phyloP scores from a whole-genome alignment of 2,888 invertebrate species.

The Caenorhabditis afra region DNA sequence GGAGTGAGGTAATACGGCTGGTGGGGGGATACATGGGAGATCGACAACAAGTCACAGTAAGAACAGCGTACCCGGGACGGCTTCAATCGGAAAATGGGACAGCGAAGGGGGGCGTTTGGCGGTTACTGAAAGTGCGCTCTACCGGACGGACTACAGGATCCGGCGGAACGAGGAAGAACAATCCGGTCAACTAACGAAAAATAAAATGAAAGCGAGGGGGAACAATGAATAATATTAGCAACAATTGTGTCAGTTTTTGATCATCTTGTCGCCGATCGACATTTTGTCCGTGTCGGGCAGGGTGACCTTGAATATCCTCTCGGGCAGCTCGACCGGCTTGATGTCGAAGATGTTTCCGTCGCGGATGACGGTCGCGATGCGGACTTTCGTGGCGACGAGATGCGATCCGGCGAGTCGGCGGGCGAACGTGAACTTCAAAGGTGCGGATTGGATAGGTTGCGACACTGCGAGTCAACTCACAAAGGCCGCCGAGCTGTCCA shows the following conservation, averaged over 20 bases:
- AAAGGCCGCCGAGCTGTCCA: slow-evolving; percentile 24
- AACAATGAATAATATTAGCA: slow-evolving; percentile 15
- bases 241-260: slow-evolving; percentile 48
- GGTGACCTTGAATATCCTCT: slow-evolving; percentile 34
- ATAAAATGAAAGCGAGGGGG: neutral
- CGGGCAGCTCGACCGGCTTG: slow-evolving; percentile 27
- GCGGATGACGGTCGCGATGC: slow-evolving; percentile 25
- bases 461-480: slow-evolving; percentile 17
- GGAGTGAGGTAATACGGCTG: slow-evolving; percentile 1
- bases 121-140: too few species aligned
- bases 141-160: too few species aligned
- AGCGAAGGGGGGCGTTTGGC: neutral
- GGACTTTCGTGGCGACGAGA: slow-evolving; percentile 33
- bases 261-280: slow-evolving; percentile 34
- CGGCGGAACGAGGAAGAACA: neutral
- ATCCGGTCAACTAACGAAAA: neutral
- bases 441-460: too few species aligned
- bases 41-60: slow-evolving; percentile 10
- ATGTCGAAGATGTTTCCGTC: slow-evolving; percentile 55
- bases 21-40: neutral
- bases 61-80: slow-evolving; percentile 6
- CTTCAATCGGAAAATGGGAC: slow-evolving; percentile 1
- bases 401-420: slow-evolving; percentile 27
- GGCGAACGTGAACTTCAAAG: slow-evolving; percentile 43
- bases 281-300: slow-evolving; percentile 26